phyloP scores from a whole-genome alignment of 2,113 vertebrate species.

The Shinisaurus crocodilurus region DNA sequence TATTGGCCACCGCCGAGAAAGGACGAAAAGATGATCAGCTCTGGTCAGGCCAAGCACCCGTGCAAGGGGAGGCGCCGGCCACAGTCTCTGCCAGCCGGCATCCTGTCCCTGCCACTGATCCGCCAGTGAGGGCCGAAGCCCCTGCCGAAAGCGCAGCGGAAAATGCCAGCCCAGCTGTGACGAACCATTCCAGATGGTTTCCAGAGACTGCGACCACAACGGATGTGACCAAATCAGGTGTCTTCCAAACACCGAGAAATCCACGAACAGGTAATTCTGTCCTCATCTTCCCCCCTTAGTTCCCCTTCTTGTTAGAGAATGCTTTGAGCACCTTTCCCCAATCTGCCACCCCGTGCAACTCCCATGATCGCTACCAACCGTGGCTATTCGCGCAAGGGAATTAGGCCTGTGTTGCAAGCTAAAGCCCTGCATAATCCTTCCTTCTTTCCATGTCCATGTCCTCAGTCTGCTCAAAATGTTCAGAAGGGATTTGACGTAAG shows the following conservation, averaged over 20 bases:
- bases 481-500: neutral
- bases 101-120: neutral
- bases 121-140: neutral
- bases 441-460: neutral
- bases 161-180: conserved; percentile 31
- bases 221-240: conserved; percentile 41
- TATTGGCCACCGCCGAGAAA: neutral
- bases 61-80: neutral
- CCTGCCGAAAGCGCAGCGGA: neutral
- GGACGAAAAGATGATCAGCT: conserved; percentile 9
- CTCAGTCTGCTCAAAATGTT: neutral
- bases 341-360: too few species aligned
- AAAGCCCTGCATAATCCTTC: neutral
- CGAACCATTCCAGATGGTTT: neutral
- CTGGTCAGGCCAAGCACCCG: neutral
- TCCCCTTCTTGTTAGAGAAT: neutral
- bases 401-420: neutral
- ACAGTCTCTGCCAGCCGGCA: neutral
- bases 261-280: conserved; percentile 73
- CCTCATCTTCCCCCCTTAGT: neutral
- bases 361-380: too few species aligned
- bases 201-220: conserved; percentile 45
- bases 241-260: conserved; percentile 45
- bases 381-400: neutral
- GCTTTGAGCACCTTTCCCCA: too few species aligned